phyloP scores from a whole-genome alignment of 2,113 vertebrate species.

The Muscicapa adusta region DNA sequence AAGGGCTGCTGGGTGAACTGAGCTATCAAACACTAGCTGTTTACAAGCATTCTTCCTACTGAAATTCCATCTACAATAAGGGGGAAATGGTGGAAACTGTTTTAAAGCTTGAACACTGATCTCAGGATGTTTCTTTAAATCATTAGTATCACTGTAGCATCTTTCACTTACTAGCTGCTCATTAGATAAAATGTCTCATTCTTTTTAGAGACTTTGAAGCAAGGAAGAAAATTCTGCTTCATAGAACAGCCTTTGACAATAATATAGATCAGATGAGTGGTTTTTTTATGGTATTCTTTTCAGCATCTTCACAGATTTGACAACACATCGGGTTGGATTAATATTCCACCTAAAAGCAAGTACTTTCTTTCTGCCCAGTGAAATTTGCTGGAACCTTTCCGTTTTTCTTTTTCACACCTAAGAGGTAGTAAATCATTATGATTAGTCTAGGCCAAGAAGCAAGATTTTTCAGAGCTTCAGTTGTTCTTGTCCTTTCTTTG shows the following conservation, averaged over 20 bases:
- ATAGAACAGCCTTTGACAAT: conserved; percentile 36
- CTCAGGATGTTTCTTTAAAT: conserved; percentile 39
- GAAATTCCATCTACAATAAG: not conserved
- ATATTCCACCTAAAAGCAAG: conserved; percentile 33
- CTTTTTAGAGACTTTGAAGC: conserved; percentile 7
- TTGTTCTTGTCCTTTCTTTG: conserved; percentile 59
- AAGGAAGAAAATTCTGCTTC: conserved; percentile 33
- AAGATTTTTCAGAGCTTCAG: conserved; percentile 48
- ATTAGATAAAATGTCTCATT: conserved; percentile 11
- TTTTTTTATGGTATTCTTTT: conserved; percentile 43
- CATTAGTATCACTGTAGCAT: not conserved
- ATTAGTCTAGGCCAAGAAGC: conserved; percentile 33
- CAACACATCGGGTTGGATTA: conserved; percentile 46
- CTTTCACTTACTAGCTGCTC: conserved; percentile 24
- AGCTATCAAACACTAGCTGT: not conserved
- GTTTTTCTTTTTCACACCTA: conserved; percentile 10
- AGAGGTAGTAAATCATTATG: conserved; percentile 53
- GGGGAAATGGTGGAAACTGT: not conserved
- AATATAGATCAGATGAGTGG: conserved; percentile 48
- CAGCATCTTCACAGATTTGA: conserved; percentile 32
- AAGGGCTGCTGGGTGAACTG: not conserved
- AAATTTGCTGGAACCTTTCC: conserved; percentile 56
- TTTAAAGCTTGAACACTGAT: not conserved
- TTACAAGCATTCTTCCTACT: not conserved
- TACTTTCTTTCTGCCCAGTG: conserved; percentile 26